A percentile compares a stretch with the other conserved stretches of the same genome.
phyloP scores from a whole-genome alignment of 2,888 invertebrate genomes.

The Phaedon cochleariae region DNA sequence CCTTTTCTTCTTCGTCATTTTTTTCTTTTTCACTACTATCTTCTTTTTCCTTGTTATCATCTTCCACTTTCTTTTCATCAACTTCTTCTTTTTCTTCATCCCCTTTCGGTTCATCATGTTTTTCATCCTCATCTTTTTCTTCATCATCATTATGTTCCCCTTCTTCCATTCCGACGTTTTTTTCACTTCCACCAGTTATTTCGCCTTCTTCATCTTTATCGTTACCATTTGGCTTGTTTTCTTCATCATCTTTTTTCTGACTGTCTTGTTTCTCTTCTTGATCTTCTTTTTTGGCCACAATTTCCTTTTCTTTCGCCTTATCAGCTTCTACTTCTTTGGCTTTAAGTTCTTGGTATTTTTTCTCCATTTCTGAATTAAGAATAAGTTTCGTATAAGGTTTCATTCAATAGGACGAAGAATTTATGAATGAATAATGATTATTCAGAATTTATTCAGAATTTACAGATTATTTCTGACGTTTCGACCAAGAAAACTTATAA shows the following conservation, averaged over 20 bases:
- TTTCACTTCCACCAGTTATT: constrained; percentile 60
- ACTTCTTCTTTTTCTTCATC: constrained; percentile 52
- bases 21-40: constrained; percentile 38
- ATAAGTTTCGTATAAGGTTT: neutral
- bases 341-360: constrained; percentile 53
- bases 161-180: constrained; percentile 37
- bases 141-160: constrained; percentile 37
- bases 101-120: constrained; percentile 32
- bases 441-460: too few relatives aligned
- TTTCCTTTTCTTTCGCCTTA: constrained; percentile 45
- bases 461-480: too few relatives aligned
- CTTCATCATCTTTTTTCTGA: constrained; percentile 56
- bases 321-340: constrained; percentile 48
- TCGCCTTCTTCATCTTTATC: constrained; percentile 35
- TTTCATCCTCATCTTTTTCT: constrained; percentile 44
- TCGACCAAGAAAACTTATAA: too few relatives aligned
- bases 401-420: neutral
- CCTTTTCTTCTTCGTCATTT: constrained; percentile 44
- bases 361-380: constrained; percentile 50
- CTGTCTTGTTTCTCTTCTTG: constrained; percentile 60
- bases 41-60: constrained; percentile 7
- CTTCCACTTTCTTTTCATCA: neutral
- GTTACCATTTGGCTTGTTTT: constrained; percentile 38
- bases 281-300: constrained; percentile 20
- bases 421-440: too few relatives aligned